phyloP scores from a whole-genome alignment of 2,797 vertebrate species.

The Hylomyscus alleni region DNA sequence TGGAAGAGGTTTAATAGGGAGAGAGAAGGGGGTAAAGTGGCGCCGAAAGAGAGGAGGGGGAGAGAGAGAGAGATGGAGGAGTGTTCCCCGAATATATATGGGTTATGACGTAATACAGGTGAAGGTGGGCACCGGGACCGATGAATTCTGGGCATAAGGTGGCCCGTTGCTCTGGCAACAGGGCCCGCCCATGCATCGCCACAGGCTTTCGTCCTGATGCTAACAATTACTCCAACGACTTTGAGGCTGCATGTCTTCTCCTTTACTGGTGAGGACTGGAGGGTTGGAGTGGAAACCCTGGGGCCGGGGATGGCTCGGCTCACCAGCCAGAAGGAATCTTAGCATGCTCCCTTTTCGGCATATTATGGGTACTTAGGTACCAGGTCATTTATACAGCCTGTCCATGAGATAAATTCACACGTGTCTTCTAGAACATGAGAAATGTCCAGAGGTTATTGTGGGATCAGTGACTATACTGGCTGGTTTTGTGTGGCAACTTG shows the following conservation, averaged over 20 bases:
- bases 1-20: too few relatives aligned
- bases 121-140: too few relatives aligned
- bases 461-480: not conserved
- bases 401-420: conserved; percentile 37
- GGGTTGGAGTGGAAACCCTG: not conserved
- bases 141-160: too few relatives aligned
- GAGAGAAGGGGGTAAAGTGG: too few relatives aligned
- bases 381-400: conserved; percentile 48
- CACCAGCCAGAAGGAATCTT: not conserved
- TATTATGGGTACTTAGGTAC: not conserved
- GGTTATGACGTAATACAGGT: too few relatives aligned
- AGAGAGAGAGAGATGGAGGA: too few relatives aligned
- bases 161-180: too few relatives aligned
- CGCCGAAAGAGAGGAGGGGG: too few relatives aligned
- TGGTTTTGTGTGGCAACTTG: too few relatives aligned
- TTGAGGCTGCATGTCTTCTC: not conserved
- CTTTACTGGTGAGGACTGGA: not conserved
- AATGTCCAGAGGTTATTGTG: not conserved
- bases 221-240: not conserved
- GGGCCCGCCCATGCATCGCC: too few relatives aligned
- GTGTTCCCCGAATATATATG: too few relatives aligned
- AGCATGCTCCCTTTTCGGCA: not conserved
- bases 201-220: too few relatives aligned
- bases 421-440: not conserved
- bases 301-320: not conserved